phyloP scores from a whole-genome alignment of 2,888 invertebrate genomes.

The Ornithoptera priamus region DNA sequence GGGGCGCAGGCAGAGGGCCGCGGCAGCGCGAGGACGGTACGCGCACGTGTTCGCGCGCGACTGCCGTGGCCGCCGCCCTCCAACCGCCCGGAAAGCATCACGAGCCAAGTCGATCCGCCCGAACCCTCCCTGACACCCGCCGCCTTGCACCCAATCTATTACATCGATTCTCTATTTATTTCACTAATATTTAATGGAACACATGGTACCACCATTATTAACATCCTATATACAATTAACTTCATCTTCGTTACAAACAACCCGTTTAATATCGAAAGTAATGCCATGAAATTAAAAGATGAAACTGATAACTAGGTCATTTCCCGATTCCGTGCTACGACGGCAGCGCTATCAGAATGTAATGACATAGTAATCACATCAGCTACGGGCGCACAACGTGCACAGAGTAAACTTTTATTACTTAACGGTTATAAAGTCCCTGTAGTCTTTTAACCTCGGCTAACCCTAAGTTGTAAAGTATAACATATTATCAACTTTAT shows the following conservation, averaged over 20 bases:
- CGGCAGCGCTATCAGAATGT: slow-evolving; percentile 22
- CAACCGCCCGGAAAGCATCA: slow-evolving; percentile 55
- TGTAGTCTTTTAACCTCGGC: slow-evolving; percentile 5
- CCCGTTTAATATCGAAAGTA: neutral
- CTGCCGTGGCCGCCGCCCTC: slow-evolving; percentile 63
- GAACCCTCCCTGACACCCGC: slow-evolving; percentile 43
- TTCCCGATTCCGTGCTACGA: slow-evolving; percentile 13
- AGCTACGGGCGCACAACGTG: slow-evolving; percentile 21
- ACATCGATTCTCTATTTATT: slow-evolving; percentile 47
- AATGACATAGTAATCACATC: slow-evolving; percentile 26
- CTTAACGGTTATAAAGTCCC: slow-evolving; percentile 24
- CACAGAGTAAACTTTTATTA: slow-evolving; percentile 25
- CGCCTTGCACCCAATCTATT: slow-evolving; percentile 45
- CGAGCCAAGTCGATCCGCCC: slow-evolving; percentile 60
- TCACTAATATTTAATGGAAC: slow-evolving; percentile 38
- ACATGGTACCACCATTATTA: slow-evolving; percentile 22
- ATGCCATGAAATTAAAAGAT: slow-evolving; percentile 1
- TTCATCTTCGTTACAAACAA: neutral
- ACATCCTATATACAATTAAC: neutral
- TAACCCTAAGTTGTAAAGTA: neutral
- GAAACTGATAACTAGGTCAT: slow-evolving; percentile 27
- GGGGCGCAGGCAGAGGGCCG: slow-evolving; percentile 49
- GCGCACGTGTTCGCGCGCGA: slow-evolving; percentile 75
- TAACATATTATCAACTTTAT: neutral
- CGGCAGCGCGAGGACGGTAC: slow-evolving; percentile 63